phyloP scores from a whole-genome alignment of 2,888 invertebrate species.

The Acrocera orbiculus region DNA sequence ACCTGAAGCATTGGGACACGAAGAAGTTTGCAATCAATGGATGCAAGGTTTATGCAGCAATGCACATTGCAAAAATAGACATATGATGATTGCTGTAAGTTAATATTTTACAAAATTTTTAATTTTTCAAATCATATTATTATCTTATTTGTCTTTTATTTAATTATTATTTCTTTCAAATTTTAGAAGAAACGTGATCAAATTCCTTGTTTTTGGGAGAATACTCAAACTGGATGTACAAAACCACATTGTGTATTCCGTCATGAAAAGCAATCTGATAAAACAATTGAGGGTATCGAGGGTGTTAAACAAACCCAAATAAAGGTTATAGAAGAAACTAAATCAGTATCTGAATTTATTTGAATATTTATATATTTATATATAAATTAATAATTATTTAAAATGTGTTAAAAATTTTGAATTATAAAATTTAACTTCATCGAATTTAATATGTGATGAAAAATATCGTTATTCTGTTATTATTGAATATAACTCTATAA shows the following conservation, averaged over 20 bases:
- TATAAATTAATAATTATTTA: no score
- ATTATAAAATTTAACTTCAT: no score
- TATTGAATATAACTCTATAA: no score
- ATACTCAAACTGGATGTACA: conserved; percentile 65
- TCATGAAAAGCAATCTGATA: no score
- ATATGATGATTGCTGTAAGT: conserved; percentile 65
- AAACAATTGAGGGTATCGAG: no score
- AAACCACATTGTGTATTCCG: conserved; percentile 73
- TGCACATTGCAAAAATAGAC: conserved; percentile 61
- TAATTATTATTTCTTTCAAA: conserved; percentile 6
- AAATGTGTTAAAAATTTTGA: no score
- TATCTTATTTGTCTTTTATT: not conserved
- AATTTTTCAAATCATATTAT: conserved; percentile 2
- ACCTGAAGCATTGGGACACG: conserved; percentile 63
- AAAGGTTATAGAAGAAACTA: no score
- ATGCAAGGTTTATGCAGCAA: conserved; percentile 64
- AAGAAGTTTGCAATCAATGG: conserved; percentile 67
- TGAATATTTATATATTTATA: no score
- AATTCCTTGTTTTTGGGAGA: conserved; percentile 78
- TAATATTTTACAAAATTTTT: not conserved
- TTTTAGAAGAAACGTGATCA: conserved; percentile 62
- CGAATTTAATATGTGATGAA: no score
- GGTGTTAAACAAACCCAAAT: no score
- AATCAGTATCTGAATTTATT: no score
- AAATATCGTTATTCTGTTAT: no score